Evolutionary conservation across 2,888 invertebrate genomes (phyloP), one percentile per base, ranked within the genome.

Genomic region (Leucoma salicis): DNA sequence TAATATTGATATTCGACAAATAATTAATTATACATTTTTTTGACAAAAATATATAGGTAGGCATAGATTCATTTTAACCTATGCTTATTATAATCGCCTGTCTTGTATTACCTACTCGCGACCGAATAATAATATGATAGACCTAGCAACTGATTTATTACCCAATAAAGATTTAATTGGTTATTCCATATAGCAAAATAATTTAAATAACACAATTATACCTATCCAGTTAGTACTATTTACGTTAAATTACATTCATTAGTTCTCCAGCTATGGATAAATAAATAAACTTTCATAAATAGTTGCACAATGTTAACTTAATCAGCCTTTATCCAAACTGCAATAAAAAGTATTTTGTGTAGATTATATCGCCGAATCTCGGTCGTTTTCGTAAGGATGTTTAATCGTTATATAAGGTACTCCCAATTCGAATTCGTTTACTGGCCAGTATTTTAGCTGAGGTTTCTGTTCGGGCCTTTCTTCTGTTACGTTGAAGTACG

Each of bases 361-460:
- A 11, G 16, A 34, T 74, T 89, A 91, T 51, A 91, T 91, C 14
- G 85, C 88, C 38, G 86, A 60, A 51, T 90, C 82, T 37, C 69
- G 78, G 58, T 90, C 82, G 36, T 77, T 72, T 53, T 84, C 91
- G 57, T 85, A 87, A 12, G 92, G 91, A 74, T 91, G 90, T 71
- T 91, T 92, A 39, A 94, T 91, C 4, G 92, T 91, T 45, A 95
- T 92, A 59, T 94, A 95, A 0, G 95, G 95, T 59, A 95, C 91
- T 16, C 95, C 95, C 21, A 95, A 86, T 81, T 95, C 95, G 67
- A 94, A 95, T 57, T 93, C 92, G 70, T 95, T 94, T 52, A 88
- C 87, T 0, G 95, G 95, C 95, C 95, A 96, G 76, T 94, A 95
- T 61, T 85, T 92, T 13, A 96, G 81, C 40, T 92, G 82, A 0